phyloP scores from a whole-genome alignment of 2,797 vertebrate genomes.

The Sebastes diaconus region DNA sequence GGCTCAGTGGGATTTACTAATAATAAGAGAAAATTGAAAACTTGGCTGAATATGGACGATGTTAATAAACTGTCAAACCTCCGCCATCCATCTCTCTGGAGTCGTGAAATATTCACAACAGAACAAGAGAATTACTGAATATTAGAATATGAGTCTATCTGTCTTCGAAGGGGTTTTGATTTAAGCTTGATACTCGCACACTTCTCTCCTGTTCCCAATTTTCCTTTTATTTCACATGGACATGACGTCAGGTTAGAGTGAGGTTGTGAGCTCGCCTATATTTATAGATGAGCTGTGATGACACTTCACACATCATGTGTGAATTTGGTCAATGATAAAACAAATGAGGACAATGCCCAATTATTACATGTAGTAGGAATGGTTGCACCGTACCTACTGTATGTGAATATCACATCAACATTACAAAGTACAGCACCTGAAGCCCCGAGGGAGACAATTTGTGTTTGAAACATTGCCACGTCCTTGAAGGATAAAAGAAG shows the following conservation, averaged over 20 bases:
- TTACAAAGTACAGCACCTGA: not conserved
- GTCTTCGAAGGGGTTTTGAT: not conserved
- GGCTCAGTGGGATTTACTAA: conserved; percentile 4
- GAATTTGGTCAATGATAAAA: not conserved
- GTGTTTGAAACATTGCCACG: not conserved
- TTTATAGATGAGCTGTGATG: conserved; percentile 3
- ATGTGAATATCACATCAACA: not conserved
- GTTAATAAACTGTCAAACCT: conserved; percentile 36
- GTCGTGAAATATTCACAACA: conserved; percentile 22
- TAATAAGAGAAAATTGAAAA: conserved; percentile 16
- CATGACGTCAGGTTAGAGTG: not conserved
- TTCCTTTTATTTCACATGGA: not conserved
- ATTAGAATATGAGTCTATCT: not conserved
- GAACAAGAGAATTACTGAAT: conserved; percentile 1
- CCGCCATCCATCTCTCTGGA: not conserved
- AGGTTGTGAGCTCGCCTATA: not conserved
- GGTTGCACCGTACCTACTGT: not conserved
- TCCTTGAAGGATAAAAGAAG: not conserved
- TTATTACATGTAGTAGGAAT: not conserved
- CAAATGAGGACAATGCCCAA: not conserved
- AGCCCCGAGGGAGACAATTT: not conserved
- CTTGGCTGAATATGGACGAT: conserved; percentile 14
- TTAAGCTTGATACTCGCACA: not conserved
- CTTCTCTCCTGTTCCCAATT: not conserved
- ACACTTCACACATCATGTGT: not conserved